Percentiles rank a stretch among this genome's conserved stretches.
phyloP scores from a whole-genome alignment of 2,888 invertebrate species.

The Mimas tiliae region DNA sequence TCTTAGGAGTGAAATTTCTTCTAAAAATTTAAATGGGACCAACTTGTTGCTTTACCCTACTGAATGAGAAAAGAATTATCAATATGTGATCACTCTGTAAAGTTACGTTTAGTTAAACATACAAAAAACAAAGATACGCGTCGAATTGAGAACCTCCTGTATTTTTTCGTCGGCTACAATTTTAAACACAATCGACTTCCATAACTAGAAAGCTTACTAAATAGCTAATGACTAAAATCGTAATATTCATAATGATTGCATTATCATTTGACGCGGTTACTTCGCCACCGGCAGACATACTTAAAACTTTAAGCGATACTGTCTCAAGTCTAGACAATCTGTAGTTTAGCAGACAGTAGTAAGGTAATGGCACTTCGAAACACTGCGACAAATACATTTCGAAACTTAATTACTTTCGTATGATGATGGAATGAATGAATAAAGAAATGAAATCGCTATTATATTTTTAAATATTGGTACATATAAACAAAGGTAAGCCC shows the following conservation, averaged over 20 bases:
- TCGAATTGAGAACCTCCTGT: no score
- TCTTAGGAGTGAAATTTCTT: no score
- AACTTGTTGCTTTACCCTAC: no score
- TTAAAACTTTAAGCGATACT: slow-evolving; percentile 12
- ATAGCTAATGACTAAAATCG: not conserved
- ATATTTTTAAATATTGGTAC: no score
- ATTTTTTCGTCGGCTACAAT: no score
- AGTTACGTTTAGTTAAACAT: no score
- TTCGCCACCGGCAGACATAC: slow-evolving; percentile 6
- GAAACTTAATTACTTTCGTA: not conserved
- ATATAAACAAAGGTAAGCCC: no score
- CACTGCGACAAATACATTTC: not conserved
- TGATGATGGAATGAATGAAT: not conserved
- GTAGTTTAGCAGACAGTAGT: not conserved
- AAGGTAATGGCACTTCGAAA: not conserved
- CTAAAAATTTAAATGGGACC: no score
- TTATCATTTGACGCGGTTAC: not conserved
- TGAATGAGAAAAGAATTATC: no score
- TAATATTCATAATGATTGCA: slow-evolving; percentile 4
- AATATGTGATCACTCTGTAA: no score
- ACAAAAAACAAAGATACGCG: no score
- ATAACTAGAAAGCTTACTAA: not conserved
- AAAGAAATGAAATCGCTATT: no score
- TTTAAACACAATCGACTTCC: not conserved
- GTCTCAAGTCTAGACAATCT: slow-evolving; percentile 21